Base-by-base conservation (phyloP, 2,888 invertebrate species). In the Microctonus hyperodae region DNA sequence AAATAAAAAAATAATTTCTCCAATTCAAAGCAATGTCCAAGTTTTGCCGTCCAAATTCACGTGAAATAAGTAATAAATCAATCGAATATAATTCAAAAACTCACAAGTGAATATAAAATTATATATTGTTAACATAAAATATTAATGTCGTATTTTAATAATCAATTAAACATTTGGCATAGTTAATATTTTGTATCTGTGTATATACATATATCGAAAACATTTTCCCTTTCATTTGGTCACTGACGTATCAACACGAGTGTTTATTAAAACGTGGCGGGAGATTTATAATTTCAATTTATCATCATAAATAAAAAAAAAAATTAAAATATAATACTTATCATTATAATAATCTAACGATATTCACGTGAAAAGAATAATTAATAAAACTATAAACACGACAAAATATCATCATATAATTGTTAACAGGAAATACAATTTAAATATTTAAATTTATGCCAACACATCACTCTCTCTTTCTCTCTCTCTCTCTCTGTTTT, bases 221-320 rank as follows among this genome's bases (percentile, higher is more conserved):
- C 44, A 75, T 76, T 79, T 79, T 79, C 79, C 79, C 79, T 79
- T 79, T 79, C 79, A 75, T 77, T 79, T 64, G 25, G 62, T 50
- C 79, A 79, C 65, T 72, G 67, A 71, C 75, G 78, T 77, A 74
- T 62, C 74, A 65, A 64, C 56, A 56, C n/a, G 25, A n/a, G 23
- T n/a, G 51, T 25, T 6, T 44, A 16, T 44, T 0, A 4, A n/a
- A 44, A 44, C 44, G n/a, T 7, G 44, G 44, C 44, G 44, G 44
- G 44, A 44, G 16, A n/a, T 16, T 16, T 16, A 16, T n/a, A 1
- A 44, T 44, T 44, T 44, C 16, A 44, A 44, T 44, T 44, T n/a
- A 44, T n/a, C 16, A 20, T 44, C 16, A 5, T 7, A 16, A n/a
- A 37, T 2, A 11, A 37, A n/a, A 0, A 9, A 7, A 9, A n/a